Evolutionary conservation across 2,888 invertebrate species (phyloP).

Genomic region (Sylvicola cinctus): DNA sequence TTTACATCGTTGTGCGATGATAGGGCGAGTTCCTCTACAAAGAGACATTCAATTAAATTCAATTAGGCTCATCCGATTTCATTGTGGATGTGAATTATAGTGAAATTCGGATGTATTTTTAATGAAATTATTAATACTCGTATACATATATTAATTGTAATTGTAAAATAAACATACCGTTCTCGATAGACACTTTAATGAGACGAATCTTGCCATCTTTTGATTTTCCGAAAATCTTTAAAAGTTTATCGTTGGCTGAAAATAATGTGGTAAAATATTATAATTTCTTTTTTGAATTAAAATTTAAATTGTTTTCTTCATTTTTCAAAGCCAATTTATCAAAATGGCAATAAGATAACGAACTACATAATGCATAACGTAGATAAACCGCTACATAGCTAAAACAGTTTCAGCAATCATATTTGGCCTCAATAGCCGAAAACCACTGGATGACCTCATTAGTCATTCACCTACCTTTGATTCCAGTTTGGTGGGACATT

Average conservation of each 20-base stretch:
- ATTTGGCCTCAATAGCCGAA: slow-evolving; percentile 8
- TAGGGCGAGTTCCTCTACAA: slow-evolving; percentile 61
- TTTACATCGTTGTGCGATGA: slow-evolving; percentile 42
- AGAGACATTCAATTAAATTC: too few species aligned
- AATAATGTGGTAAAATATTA: slow-evolving; percentile 10
- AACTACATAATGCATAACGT: background rate
- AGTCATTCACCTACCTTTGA: slow-evolving; percentile 40
- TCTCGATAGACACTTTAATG: slow-evolving; percentile 67
- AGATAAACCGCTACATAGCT: slow-evolving; percentile 4
- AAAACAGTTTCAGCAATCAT: slow-evolving; percentile 5
- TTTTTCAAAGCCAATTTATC: too few species aligned
- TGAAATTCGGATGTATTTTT: too few species aligned
- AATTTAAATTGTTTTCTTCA: too few species aligned
- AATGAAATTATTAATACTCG: too few species aligned
- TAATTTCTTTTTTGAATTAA: too few species aligned
- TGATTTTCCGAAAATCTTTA: slow-evolving; percentile 63
- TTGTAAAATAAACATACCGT: slow-evolving; percentile 36
- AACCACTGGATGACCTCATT: slow-evolving; percentile 4
- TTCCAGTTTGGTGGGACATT: slow-evolving; percentile 86
- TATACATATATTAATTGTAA: slow-evolving; percentile 1
- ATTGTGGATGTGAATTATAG: too few species aligned
- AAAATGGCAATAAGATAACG: too few species aligned
- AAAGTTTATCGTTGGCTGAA: slow-evolving; percentile 63
- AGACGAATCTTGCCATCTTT: slow-evolving; percentile 60
- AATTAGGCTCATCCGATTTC: too few species aligned